Base-by-base conservation (phyloP, 2,888 invertebrate genomes). In the Acleris sparsana region DNA sequence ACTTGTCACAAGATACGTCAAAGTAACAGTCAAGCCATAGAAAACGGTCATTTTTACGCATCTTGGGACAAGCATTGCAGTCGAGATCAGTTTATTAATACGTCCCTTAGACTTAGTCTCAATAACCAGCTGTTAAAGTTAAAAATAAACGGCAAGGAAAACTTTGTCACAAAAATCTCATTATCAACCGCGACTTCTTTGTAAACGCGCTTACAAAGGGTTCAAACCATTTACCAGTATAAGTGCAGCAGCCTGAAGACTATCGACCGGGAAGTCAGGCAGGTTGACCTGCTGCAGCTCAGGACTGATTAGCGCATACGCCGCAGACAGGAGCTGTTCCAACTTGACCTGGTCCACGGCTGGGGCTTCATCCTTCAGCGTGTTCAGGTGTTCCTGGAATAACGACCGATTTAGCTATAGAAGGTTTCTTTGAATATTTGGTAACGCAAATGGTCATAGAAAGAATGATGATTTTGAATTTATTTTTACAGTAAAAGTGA, bases 181-280 rank as follows among this genome's bases (percentile, higher is more conserved):
- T 9, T 33, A 9, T 33, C 0, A 9, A 9, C 33, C 9, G 9
- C 0, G 9, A 9, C 9, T 9, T 33, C 33, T 2, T 33, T 33
- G 7, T 9, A 33, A 9, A 33, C n/a, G n/a, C n/a, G n/a, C n/a
- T n/a, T 33, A 33, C 0, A 52, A 60, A 3, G 20, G 25, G 16
- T 39, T 2, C 62, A 53, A 62, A 64, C 61, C 77, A 82, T 86
- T 89, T 94, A 92, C 97, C 94, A 97, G 77, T 69, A 97, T 94
- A 69, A 90, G 84, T 4, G 95, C 96, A 39, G 95, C 95, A 5
- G 94, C 83, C 0, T 91, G 86, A 57, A 98, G 85, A 86, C 95
- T 97, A 78, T 98, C 97, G 1, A 98, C 83, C 0, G 99, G 99
- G 84, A 99, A 98, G 88, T 98, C 97, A 0, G 98, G 98, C 65